Evolutionary conservation across 2,888 invertebrate species (phyloP), one percentile per base, ranked within the genome.

Genomic region (Nezara viridula): DNA sequence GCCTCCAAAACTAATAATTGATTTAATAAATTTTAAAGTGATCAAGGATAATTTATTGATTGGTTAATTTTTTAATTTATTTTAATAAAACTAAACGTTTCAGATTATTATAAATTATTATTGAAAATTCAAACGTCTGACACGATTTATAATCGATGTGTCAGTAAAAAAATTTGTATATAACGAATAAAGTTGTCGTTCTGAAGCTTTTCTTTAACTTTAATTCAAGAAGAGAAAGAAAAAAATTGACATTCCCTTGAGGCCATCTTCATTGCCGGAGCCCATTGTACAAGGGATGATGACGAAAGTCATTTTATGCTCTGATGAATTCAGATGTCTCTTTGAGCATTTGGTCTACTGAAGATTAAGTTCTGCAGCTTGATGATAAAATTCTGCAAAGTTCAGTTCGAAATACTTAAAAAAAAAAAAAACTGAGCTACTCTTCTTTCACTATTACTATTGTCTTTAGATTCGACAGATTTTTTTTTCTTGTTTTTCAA

Each of bases 221-320:
- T 12, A 4, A 60, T 55, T 55, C 3, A n/a, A 60, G 16, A 4
- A 27, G 27, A 14, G 14, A 27, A 27, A 60, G 14, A 60, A 60
- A 55, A 60, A 27, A 14, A 60, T 12, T 73, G 66, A 21, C 12
- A 32, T 73, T 37, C 21, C 37, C 37, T 73, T 7, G 37, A 73
- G 19, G 66, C 32, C 14, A 60, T 27, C n/a, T 10, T 60, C 60
- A 60, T 60, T 60, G 60, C 60, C 60, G 27, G 27, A 6, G 2
- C 60, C 60, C 27, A 16, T 60, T 16, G 27, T 60, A 73, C 66
- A 66, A 66, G 14, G 37, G 66, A 9, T 14, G 66, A 21, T 21
- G 32, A 21, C 37, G 66, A 73, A 73, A 73, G 32, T 73, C 66
- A 73, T 73, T 73, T 73, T 73, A 37, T 73, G 32, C 37, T 73